Conservation (phyloP, 2,888 invertebrate species). For the Teinopalpus imperialis region DNA sequence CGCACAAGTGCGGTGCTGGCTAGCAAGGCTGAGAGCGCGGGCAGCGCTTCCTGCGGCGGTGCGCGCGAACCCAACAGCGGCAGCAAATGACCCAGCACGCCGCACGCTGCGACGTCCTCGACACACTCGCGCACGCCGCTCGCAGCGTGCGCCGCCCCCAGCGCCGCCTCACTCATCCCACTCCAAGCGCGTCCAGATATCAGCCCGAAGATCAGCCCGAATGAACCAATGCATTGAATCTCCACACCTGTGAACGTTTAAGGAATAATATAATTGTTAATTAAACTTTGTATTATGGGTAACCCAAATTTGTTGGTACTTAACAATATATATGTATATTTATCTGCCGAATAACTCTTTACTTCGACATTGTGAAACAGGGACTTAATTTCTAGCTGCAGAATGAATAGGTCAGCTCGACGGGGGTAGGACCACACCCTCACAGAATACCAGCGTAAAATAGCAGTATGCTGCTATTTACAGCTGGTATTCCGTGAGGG, state of each 20-base stretch:
- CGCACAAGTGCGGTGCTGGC: conserved; percentile 96
- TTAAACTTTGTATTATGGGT: too few relatives aligned
- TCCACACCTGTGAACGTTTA: conserved; percentile 92
- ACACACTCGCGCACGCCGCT: conserved; percentile 96
- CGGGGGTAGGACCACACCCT: too few relatives aligned
- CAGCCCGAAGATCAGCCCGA: conserved; percentile 90
- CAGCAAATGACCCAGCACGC: conserved; percentile 90
- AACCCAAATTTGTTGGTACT: too few relatives aligned
- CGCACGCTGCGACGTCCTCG: conserved; percentile 95
- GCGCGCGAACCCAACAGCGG: conserved; percentile 85
- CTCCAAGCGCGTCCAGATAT: conserved; percentile 62
- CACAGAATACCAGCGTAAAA: too few relatives aligned
- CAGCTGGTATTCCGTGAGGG: too few relatives aligned
- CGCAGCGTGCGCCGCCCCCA: conserved; percentile 87
- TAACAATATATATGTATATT: too few relatives aligned
- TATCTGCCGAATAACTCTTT: too few relatives aligned
- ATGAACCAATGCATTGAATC: conserved; percentile 98
- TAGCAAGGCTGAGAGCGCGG: conserved; percentile 92
- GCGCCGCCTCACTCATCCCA: conserved; percentile 86
- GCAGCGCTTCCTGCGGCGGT: conserved; percentile 82
- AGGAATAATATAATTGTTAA: too few relatives aligned
- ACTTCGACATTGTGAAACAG: too few relatives aligned
- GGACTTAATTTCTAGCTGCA: too few relatives aligned
- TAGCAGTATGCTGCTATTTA: too few relatives aligned
- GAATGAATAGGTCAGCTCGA: too few relatives aligned